Conservation (phyloP, 2,888 invertebrate species). For the Caenorhabditis macrosperma region DNA sequence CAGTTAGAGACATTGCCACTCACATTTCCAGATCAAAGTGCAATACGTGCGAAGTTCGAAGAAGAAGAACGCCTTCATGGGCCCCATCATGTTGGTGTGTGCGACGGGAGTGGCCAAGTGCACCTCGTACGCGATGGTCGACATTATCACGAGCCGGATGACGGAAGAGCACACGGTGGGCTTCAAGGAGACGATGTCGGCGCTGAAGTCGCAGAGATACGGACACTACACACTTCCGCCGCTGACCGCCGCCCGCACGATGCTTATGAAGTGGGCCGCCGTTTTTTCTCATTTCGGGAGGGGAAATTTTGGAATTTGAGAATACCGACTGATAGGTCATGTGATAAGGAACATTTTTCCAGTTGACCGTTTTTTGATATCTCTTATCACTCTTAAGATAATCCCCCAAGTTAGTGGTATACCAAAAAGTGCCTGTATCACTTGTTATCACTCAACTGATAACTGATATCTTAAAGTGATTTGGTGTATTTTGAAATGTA, state of each 20-base stretch:
- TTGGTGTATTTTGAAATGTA: too few relatives aligned
- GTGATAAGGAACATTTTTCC: too few relatives aligned
- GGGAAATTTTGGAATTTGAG: too few relatives aligned
- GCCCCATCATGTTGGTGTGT: slow-evolving; percentile 54
- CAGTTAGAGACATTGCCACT: background rate
- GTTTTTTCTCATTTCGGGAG: too few relatives aligned
- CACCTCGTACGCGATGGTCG: slow-evolving; percentile 46
- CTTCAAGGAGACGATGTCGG: slow-evolving; percentile 54
- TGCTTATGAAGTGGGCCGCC: slow-evolving; percentile 51
- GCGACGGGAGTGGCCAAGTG: slow-evolving; percentile 50
- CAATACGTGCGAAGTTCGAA: slow-evolving; percentile 34
- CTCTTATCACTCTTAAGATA: too few relatives aligned
- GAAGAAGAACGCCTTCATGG: slow-evolving; percentile 36
- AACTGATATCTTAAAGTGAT: too few relatives aligned
- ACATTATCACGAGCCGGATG: slow-evolving; percentile 52
- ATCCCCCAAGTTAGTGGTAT: too few relatives aligned
- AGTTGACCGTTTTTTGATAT: too few relatives aligned
- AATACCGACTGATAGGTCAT: too few relatives aligned
- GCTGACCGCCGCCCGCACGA: slow-evolving; percentile 36
- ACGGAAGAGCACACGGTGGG: slow-evolving; percentile 57
- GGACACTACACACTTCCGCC: slow-evolving; percentile 53
- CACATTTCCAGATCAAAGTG: slow-evolving; percentile 53
- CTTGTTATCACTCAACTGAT: too few relatives aligned
- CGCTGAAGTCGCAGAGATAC: slow-evolving; percentile 50
- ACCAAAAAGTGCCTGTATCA: too few relatives aligned